These are phyloP conservation scores for Caradrina clavipalpis DNA, from an alignment of 2,888 invertebrate species.

Conservation along the genomic window DNA sequence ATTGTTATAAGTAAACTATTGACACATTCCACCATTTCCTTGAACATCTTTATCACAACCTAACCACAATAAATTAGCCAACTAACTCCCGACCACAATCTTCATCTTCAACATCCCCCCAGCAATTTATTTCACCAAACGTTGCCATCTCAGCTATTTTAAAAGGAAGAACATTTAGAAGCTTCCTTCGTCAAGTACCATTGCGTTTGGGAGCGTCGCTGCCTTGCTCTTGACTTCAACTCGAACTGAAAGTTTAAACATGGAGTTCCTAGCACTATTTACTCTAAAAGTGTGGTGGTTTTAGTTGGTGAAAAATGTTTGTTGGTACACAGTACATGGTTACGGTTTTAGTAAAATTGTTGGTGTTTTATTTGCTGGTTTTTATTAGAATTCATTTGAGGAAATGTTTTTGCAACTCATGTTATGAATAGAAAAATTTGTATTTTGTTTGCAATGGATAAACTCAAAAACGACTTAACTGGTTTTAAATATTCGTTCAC, in stretches of 20 bases:
- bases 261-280: constrained; percentile 37
- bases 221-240: constrained; percentile 47
- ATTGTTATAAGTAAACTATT: too few relatives aligned
- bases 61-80: not conserved
- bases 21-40: too few relatives aligned
- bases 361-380: not conserved
- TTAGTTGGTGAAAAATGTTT: constrained; percentile 20
- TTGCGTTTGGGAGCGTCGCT: constrained; percentile 43
- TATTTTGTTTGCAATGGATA: too few relatives aligned
- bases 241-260: constrained; percentile 64
- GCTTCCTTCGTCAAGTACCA: constrained; percentile 45
- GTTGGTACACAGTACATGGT: not conserved
- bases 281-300: constrained; percentile 26
- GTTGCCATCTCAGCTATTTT: constrained; percentile 36
- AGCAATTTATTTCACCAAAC: constrained; percentile 25
- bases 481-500: too few relatives aligned
- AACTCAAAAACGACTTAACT: too few relatives aligned
- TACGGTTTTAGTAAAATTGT: constrained; percentile 17
- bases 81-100: not conserved
- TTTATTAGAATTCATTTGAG: not conserved
- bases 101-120: not conserved
- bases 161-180: constrained; percentile 45
- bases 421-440: too few relatives aligned
- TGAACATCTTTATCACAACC: too few relatives aligned
- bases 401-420: not conserved